Base-by-base conservation (phyloP, 1,140 invertebrate species). In the Macrobrachium nipponense region DNA sequence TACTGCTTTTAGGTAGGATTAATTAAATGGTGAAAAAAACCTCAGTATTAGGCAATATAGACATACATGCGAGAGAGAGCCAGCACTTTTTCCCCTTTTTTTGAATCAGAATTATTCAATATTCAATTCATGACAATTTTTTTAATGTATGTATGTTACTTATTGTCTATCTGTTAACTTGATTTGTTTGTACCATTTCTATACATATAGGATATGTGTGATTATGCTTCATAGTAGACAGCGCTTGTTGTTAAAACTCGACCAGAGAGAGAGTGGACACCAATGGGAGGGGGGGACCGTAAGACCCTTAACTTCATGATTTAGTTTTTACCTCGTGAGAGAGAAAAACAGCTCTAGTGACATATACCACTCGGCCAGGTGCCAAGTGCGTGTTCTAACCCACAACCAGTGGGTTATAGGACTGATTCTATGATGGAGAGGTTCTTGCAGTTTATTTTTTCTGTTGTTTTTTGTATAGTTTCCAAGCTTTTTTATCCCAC, bases 41-140 rank as follows among this genome's bases (percentile, higher is more conserved):
- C 77, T 86, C 84, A 86, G 84, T 86, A 86, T 86, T 86, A 86
- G 84, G 84, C 77, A 86, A 73, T 85, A 79, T 86, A 80, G 84
- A 75, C 66, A 86, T 86, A 86, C 77, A 86, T 86, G 84, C 84
- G 80, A 86, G 84, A 80, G 64, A 80, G 60, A 73, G 44, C 80
- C 80, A 86, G 77, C 77, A 86, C 77, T 23, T 80, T 86, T 36
- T 36, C 27, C 27, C 27, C 27, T 36, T 86, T 44, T 62, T 73
- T 80, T 73, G 58, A 44, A 70, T 73, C 36, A 27, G 23, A 70
- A 70, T 36, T 36, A 36, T 36, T 36, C 27, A 36, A 36, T 36
- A 36, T 80, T 86, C 18, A 72, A 76, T 75, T 78, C 23, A 85
- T 62, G 44, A 60, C 80, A 70, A 80, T 66, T 80, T 62, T 86